phyloP scores from a whole-genome alignment of 37 sponge, comb jelly and placozoan genomes.

The Spongilla lacustris region DNA sequence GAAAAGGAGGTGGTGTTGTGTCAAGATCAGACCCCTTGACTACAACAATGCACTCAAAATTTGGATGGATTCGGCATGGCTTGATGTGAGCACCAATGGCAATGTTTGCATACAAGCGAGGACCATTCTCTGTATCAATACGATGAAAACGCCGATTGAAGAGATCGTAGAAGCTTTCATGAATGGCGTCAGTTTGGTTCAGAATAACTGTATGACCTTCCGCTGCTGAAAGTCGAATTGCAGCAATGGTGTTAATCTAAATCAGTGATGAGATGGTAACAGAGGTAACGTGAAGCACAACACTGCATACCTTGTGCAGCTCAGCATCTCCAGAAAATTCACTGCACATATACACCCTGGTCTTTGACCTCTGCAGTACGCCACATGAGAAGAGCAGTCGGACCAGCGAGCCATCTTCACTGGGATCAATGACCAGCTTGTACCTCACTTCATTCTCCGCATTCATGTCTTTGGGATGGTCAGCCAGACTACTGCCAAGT shows the following conservation, averaged over 20 bases:
- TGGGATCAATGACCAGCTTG: slow-evolving; percentile 87
- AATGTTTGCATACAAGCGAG: slow-evolving; percentile 83
- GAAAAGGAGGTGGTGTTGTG: slow-evolving; percentile 83
- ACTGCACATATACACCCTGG: slow-evolving; percentile 71
- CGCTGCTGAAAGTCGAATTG: slow-evolving; percentile 73
- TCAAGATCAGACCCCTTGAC: slow-evolving; percentile 73
- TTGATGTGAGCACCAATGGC: slow-evolving; percentile 86
- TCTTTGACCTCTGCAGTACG: slow-evolving; percentile 53
- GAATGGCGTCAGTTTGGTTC: slow-evolving; percentile 86
- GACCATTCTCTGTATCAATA: slow-evolving; percentile 61
- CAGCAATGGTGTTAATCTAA: slow-evolving; percentile 79
- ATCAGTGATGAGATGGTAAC: background rate
- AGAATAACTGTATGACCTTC: slow-evolving; percentile 86
- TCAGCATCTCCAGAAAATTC: slow-evolving; percentile 85
- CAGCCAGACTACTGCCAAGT: slow-evolving; percentile 63
- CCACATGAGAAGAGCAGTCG: slow-evolving; percentile 74
- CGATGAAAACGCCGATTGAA: slow-evolving; percentile 84
- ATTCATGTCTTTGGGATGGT: slow-evolving; percentile 39
- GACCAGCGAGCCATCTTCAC: slow-evolving; percentile 77
- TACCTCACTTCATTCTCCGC: slow-evolving; percentile 79
- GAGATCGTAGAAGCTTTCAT: slow-evolving; percentile 91
- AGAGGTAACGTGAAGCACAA: background rate
- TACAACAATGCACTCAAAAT: slow-evolving; percentile 85
- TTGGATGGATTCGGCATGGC: slow-evolving; percentile 76
- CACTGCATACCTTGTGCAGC: slow-evolving; percentile 59